Evolutionary conservation across 2,797 vertebrate genomes (phyloP).

Genomic region (Rhinogobio ventralis): DNA sequence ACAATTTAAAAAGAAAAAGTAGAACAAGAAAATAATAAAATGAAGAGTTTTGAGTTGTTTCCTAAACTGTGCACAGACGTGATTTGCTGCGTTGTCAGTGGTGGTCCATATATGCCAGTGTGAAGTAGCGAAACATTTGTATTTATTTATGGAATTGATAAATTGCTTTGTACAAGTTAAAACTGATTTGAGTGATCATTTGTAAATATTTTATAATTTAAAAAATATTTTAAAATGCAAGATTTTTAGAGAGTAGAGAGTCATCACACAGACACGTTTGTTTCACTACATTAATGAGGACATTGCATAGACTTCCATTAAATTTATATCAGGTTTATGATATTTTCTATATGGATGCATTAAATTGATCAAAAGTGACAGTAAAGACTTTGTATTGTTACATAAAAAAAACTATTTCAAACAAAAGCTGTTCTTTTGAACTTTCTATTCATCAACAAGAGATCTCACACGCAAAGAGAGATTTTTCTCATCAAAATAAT

Average conservation of each 20-base stretch:
- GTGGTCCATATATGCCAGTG: conserved; percentile 19
- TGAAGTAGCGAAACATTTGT: not conserved
- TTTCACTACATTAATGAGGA: too few species aligned
- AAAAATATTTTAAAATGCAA: too few species aligned
- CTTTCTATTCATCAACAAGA: not conserved
- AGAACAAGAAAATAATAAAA: conserved; percentile 22
- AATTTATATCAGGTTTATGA: too few species aligned
- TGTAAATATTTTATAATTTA: not conserved
- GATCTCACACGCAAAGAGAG: not conserved
- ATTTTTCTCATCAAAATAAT: conserved; percentile 34
- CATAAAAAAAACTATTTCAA: not conserved
- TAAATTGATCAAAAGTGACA: too few species aligned
- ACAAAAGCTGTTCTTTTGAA: not conserved
- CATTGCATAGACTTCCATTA: too few species aligned
- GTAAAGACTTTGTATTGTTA: not conserved
- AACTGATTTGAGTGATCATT: not conserved
- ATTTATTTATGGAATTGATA: not conserved
- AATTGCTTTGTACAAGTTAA: not conserved
- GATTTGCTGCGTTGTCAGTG: not conserved
- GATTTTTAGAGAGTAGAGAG: too few species aligned
- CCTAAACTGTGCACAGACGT: not conserved
- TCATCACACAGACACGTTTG: too few species aligned
- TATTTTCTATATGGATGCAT: not conserved
- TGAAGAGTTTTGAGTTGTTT: not conserved
- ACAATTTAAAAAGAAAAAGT: conserved; percentile 16